Evolutionary conservation across 37 sponge, comb jelly and placozoan species (phyloP).

Genomic region (Corticium candelabrum): DNA sequence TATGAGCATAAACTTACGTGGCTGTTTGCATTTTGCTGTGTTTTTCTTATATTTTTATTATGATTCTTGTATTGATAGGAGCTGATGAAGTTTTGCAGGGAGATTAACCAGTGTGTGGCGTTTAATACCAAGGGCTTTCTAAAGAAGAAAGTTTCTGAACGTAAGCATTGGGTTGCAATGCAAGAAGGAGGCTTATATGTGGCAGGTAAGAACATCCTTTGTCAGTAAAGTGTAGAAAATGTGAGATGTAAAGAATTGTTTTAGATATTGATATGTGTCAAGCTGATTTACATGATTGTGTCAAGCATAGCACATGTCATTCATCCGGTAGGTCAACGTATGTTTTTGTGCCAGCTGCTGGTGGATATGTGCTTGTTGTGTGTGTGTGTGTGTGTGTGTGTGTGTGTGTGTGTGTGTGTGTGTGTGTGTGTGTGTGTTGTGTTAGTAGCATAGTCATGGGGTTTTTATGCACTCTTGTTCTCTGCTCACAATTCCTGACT

Average conservation of each 20-base stretch:
- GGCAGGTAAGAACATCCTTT: too few relatives aligned
- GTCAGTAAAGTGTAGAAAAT: not conserved
- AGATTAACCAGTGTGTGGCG: not conserved
- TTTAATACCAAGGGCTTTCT: not conserved
- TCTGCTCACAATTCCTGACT: too few relatives aligned
- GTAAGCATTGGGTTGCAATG: too few relatives aligned
- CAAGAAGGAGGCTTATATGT: too few relatives aligned
- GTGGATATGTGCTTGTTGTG: too few relatives aligned
- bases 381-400: too few relatives aligned
- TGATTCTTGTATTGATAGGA: not conserved
- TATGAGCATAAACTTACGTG: too few relatives aligned
- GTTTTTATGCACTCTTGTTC: too few relatives aligned
- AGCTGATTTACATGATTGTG: not conserved
- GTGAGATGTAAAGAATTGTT: not conserved
- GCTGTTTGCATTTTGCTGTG: too few relatives aligned
- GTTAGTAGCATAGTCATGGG: too few relatives aligned
- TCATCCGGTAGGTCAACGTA: not conserved
- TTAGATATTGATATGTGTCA: not conserved
- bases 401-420: too few relatives aligned
- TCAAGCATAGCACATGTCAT: not conserved
- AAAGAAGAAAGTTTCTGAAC: not conserved
- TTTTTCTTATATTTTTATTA: not conserved
- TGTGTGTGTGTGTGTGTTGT: too few relatives aligned
- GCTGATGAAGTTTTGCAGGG: not conserved
- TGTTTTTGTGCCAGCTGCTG: not conserved